Evolutionary conservation across 1,140 invertebrate genomes (phyloP).

Genomic region (Drosophila lacertosa): DNA sequence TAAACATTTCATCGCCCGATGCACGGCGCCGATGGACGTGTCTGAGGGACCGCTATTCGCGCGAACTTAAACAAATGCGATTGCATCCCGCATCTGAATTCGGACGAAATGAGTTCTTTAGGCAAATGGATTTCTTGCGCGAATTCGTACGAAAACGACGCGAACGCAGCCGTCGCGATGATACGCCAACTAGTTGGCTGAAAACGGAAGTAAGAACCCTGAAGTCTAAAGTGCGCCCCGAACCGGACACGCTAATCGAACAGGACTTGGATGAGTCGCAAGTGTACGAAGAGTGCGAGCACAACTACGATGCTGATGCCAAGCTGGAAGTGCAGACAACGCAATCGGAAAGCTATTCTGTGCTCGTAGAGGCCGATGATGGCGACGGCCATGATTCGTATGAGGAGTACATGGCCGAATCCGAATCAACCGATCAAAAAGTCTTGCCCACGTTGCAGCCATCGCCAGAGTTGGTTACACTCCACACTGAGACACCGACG

Average conservation of each 20-base stretch:
- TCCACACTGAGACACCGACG: conserved; percentile 28
- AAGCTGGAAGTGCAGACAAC: conserved; percentile 62
- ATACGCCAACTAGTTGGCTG: conserved; percentile 56
- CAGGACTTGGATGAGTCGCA: conserved; percentile 51
- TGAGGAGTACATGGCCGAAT: conserved; percentile 55
- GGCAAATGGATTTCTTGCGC: conserved; percentile 76
- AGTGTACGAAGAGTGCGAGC: conserved; percentile 58
- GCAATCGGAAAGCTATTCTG: conserved; percentile 68
- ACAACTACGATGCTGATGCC: conserved; percentile 52
- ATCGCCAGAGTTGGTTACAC: conserved; percentile 37
- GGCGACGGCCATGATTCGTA: conserved; percentile 48
- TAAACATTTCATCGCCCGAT: conserved; percentile 62
- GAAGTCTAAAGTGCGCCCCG: conserved; percentile 20
- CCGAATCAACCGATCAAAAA: conserved; percentile 40
- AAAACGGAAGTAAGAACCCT: conserved; percentile 41
- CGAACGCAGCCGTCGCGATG: conserved; percentile 57
- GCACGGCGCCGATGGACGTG: conserved; percentile 75
- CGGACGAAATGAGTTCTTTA: conserved; percentile 72
- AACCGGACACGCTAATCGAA: conserved; percentile 46
- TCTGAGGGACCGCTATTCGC: conserved; percentile 69
- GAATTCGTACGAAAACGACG: conserved; percentile 71
- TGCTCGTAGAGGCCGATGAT: conserved; percentile 66
- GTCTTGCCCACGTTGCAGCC: conserved; percentile 38
- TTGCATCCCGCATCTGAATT: conserved; percentile 69
- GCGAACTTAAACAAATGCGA: conserved; percentile 71